Conservation (phyloP, 2,888 invertebrate genomes). For the Tanytarsus gracilentus region DNA sequence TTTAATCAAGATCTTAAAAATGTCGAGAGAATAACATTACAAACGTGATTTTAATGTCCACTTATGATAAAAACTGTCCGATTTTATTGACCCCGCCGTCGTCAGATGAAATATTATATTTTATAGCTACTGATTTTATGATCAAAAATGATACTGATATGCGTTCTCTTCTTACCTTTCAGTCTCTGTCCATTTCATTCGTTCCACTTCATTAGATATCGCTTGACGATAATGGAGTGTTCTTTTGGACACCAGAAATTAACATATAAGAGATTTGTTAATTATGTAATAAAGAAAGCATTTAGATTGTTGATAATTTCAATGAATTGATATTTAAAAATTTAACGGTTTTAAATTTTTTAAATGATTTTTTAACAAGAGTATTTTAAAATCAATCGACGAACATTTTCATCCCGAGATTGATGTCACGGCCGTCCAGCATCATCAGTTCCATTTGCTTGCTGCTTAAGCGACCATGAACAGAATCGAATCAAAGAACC, state of each 20-base stretch:
- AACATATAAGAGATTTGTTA: too few species aligned
- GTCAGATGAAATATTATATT: constrained; percentile 19
- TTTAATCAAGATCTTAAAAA: background rate
- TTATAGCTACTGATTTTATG: constrained; percentile 25
- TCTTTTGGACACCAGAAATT: too few species aligned
- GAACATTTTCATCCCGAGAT: background rate
- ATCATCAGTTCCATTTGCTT: background rate
- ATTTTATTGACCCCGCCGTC: constrained; percentile 1
- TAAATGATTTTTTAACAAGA: too few species aligned
- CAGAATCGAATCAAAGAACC: constrained; percentile 22
- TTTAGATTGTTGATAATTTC: too few species aligned
- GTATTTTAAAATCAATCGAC: too few species aligned
- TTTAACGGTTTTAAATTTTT: too few species aligned
- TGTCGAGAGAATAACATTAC: background rate
- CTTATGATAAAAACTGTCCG: background rate
- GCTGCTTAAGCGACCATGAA: constrained; percentile 10
- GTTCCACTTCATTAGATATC: too few species aligned
- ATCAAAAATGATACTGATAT: constrained; percentile 1
- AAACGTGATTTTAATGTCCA: constrained; percentile 23
- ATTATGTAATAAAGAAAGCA: too few species aligned
- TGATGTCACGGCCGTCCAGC: constrained; percentile 25
- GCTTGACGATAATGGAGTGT: too few species aligned
- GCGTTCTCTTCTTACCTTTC: background rate
- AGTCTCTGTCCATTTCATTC: background rate
- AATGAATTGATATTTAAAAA: too few species aligned